A percentile compares a stretch with the other conserved stretches of the same genome.
Conservation (phyloP, 2,113 vertebrate species). For the Balaeniceps rex region DNA sequence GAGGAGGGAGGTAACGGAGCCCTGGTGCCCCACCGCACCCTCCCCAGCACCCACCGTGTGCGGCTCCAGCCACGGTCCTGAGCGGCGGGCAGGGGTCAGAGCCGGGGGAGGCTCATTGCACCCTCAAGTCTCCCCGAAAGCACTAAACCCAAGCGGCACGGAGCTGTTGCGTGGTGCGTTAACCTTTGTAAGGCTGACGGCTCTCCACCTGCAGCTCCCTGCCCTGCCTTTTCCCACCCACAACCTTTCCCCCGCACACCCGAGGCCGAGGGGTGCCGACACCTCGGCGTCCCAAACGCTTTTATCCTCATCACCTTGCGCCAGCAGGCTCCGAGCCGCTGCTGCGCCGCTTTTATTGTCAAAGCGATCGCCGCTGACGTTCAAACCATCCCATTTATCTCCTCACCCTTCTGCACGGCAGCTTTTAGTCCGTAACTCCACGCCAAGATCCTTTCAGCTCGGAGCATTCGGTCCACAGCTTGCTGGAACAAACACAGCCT, state of each 20-base stretch:
- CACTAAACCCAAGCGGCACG: rapidly evolving
- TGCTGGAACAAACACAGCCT: not conserved
- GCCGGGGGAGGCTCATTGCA: not conserved
- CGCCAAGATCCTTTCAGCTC: not conserved
- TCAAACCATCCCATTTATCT: not conserved
- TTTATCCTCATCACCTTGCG: not conserved
- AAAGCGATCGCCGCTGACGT: not conserved
- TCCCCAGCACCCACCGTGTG: not conserved
- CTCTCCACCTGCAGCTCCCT: not conserved
- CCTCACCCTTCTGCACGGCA: not conserved
- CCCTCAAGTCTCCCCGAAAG: not conserved
- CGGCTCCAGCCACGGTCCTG: not conserved
- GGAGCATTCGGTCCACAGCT: not conserved
- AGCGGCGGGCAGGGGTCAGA: not conserved
- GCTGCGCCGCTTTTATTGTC: rapidly evolving
- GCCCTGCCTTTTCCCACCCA: not conserved
- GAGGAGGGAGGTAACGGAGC: too few species aligned
- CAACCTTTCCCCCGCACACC: not conserved
- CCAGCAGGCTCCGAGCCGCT: not conserved
- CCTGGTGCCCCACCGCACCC: too few species aligned
- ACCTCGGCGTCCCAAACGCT: rapidly evolving
- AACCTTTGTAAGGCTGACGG: not conserved
- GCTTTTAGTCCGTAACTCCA: too few species aligned
- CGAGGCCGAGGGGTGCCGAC: not conserved
- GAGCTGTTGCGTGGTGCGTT: rapidly evolving